Base-by-base conservation (phyloP, 1,140 invertebrate genomes). In the Heliothis virescens region DNA sequence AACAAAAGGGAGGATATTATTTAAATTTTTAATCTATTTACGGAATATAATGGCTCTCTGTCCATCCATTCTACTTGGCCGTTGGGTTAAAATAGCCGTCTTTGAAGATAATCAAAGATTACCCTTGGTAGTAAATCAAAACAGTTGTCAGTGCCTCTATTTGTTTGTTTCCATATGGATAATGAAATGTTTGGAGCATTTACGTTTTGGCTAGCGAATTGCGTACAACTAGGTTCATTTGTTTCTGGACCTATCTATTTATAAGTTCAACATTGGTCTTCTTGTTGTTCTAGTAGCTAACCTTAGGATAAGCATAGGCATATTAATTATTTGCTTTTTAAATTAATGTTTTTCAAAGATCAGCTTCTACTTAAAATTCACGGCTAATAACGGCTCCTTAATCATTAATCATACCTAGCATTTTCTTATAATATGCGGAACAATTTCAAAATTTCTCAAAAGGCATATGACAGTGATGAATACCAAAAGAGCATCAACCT, bases 401-500 rank as follows among this genome's bases (percentile, higher is more conserved):
- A 34, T 34, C 34, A 34, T 7, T 34, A 0, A 3, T 1, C 7
- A 9, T 41, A 41, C 34, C 5, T n/a, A n/a, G 34, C 34, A 41
- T 41, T 41, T 5, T 41, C 3, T 41, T 7, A 41, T 41, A 41
- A 41, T 41, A 9, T 7, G 34, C 34, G 34, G 9, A 65, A 65
- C 10, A 47, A n/a, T 10, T 63, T 62, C 29, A 16, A 11, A 59
- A 18, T 18, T 9, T 18, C 4, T 16, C 15, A 10, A 16, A 13
- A 47, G 55, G 47, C 41, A 16, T 65, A 18, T 47, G 16, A 7
- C n/a, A 0, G 62, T 16, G 16, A 65, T 47, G 34, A 65, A 65
- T 65, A 16, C 47, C 29, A 47, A 18, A 65, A 47, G 62, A 65
- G 62, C 62, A 16, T 65, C 62, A 65, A 65, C 62, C 62, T 65